A percentile compares a stretch with the other conserved stretches of the same genome.
Evolutionary conservation across 2,888 invertebrate genomes (phyloP).

Genomic region (Leptarthrus brevirostris): DNA sequence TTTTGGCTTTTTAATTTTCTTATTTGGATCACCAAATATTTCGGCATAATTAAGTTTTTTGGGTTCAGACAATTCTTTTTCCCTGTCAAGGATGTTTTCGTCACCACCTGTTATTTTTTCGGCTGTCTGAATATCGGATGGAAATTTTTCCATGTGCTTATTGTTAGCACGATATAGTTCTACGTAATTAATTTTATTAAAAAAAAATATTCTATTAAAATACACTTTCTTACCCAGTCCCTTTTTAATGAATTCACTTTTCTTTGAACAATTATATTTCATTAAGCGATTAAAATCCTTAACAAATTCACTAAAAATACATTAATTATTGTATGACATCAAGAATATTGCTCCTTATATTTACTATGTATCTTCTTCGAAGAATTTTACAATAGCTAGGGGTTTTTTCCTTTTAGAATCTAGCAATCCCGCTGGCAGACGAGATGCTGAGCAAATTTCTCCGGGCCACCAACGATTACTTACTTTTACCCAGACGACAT

Average conservation of each 20-base stretch:
- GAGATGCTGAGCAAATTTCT: slow-evolving; percentile 75
- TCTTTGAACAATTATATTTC: slow-evolving; percentile 81
- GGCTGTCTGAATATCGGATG: slow-evolving; percentile 79
- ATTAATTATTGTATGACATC: background rate
- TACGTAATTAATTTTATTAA: slow-evolving; percentile 59
- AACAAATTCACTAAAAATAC: slow-evolving; percentile 81
- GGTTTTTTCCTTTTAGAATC: slow-evolving; percentile 74
- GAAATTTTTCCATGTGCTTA: slow-evolving; percentile 82
- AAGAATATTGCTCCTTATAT: slow-evolving; percentile 62
- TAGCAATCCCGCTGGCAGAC: slow-evolving; percentile 76
- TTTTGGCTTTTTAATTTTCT: slow-evolving; percentile 51
- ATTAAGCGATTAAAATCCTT: slow-evolving; percentile 77
- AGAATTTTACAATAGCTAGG: slow-evolving; percentile 86
- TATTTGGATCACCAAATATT: slow-evolving; percentile 67
- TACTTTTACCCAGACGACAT: slow-evolving; percentile 88
- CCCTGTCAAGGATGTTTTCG: slow-evolving; percentile 74
- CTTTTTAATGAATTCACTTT: slow-evolving; percentile 84
- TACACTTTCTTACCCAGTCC: slow-evolving; percentile 76
- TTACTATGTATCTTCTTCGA: slow-evolving; percentile 86
- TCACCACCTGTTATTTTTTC: slow-evolving; percentile 80
- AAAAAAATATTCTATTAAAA: slow-evolving; percentile 9
- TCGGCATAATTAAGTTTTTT: slow-evolving; percentile 65
- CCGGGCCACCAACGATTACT: slow-evolving; percentile 89
- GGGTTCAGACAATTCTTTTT: slow-evolving; percentile 69
- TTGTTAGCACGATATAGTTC: slow-evolving; percentile 74